phyloP scores from a whole-genome alignment of 2,888 invertebrate species.

The Ophioninae sp. region DNA sequence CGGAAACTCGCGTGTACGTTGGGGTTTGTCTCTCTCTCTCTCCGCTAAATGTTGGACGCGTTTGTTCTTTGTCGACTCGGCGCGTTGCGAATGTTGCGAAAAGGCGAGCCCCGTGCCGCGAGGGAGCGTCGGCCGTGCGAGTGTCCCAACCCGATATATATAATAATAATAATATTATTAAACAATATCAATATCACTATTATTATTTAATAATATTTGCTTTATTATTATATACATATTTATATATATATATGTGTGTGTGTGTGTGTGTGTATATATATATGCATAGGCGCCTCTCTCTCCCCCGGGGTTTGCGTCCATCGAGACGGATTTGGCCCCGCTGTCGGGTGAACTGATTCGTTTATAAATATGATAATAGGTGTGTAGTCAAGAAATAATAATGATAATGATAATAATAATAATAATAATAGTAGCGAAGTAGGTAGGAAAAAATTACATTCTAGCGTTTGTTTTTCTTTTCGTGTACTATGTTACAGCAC shows the following conservation, averaged over 20 bases:
- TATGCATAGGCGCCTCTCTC: constrained; percentile 40
- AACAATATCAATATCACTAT: constrained; percentile 31
- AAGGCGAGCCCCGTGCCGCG: not conserved
- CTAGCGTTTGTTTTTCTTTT: constrained; percentile 57
- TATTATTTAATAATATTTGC: constrained; percentile 36
- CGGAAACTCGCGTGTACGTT: constrained; percentile 18
- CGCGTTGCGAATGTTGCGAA: constrained; percentile 39
- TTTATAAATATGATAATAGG: constrained; percentile 44
- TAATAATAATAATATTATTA: constrained; percentile 35
- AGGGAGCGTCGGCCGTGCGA: constrained; percentile 18
- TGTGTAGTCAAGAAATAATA: constrained; percentile 54
- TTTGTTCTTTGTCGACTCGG: constrained; percentile 46
- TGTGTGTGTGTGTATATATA: not conserved
- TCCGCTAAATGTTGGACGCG: not conserved
- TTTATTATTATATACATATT: constrained; percentile 31
- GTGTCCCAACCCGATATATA: constrained; percentile 24
- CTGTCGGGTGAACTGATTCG: constrained; percentile 49
- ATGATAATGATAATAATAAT: constrained; percentile 56
- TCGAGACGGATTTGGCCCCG: constrained; percentile 41
- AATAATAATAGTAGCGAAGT: constrained; percentile 55
- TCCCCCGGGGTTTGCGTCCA: constrained; percentile 19
- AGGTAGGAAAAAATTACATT: constrained; percentile 72
- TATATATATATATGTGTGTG: constrained; percentile 29
- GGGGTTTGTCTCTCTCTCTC: not conserved
- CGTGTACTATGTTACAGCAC: constrained; percentile 77